Evolutionary conservation across 2,888 invertebrate genomes (phyloP), one percentile per base, ranked within the genome.

Genomic region (Lumbricus terrestris): DNA sequence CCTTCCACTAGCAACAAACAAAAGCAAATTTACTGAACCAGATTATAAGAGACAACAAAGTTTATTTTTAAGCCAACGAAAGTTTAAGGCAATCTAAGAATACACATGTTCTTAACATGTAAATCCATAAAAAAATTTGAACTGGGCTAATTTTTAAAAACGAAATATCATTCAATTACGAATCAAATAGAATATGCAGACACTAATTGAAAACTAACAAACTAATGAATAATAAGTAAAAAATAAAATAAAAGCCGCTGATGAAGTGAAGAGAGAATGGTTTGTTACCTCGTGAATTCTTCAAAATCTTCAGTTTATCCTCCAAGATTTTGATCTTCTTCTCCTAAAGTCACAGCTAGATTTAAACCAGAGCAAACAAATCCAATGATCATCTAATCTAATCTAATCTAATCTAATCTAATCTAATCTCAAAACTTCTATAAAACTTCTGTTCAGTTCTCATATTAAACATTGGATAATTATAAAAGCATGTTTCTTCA

Each of bases 281-380:
- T 47, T 69, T 69, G 29, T 91, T 92, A 93, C 93, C 93, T 92
- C 92, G 92, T 20, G 93, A 92, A 92, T 93, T 93, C 91, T 94
- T 93, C 47, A 94, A 88, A 18, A 94, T 93, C 82, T 92, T 93
- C 8, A 94, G 91, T 92, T 94, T 94, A 37, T 94, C 94, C 91
- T 94, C 94, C 88, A 94, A 90, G 18, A 94, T 92, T 90, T 92
- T 92, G 35, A 94, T 93, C 90, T 92, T 93, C 89, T 93, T 93
- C 90, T 94, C 94, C 93, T 94, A 88, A 83, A 90, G 91, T 91
- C 35, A 85, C 33, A 89, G 89, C 82, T 37, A 89, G 90, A 85
- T 35, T 37, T 35, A 85, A 85, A 85, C 85, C 69, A 69, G 69
- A 69, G 69, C 69, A 69, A 69, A 69, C 69, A 69, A 47, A 69